Conservation (phyloP, 2,888 invertebrate species). For the Synergus umbraculus region DNA sequence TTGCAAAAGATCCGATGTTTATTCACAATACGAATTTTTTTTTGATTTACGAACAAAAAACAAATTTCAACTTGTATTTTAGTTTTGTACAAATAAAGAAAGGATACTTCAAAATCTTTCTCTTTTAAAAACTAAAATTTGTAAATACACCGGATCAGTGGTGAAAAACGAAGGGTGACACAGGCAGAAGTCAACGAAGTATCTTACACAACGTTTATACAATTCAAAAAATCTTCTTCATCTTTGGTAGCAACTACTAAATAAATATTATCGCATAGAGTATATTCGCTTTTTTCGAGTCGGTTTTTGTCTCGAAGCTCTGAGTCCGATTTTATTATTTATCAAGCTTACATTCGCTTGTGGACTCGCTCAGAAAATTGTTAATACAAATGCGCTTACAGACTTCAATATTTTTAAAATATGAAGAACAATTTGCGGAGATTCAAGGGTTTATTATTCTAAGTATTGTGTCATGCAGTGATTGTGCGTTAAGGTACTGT, state of each 20-base stretch:
- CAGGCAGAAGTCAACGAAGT: slow-evolving; percentile 48
- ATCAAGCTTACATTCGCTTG: slow-evolving; percentile 15
- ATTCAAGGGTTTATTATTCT: slow-evolving; percentile 13
- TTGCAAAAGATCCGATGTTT: background rate
- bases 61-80: background rate
- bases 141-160: background rate
- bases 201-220: slow-evolving; percentile 54
- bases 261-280: slow-evolving; percentile 72
- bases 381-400: slow-evolving; percentile 17
- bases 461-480: slow-evolving; percentile 35
- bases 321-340: slow-evolving; percentile 4
- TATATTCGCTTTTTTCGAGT: slow-evolving; percentile 44
- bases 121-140: background rate
- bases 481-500: slow-evolving; percentile 31
- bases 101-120: background rate
- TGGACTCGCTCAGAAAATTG: background rate
- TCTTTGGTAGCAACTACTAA: slow-evolving; percentile 77
- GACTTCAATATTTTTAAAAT: slow-evolving; percentile 10
- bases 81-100: slow-evolving; percentile 1
- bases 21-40: background rate
- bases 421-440: slow-evolving; percentile 27
- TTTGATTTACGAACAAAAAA: background rate
- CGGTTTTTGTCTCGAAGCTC: slow-evolving; percentile 28
- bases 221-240: slow-evolving; percentile 52
- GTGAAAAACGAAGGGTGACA: slow-evolving; percentile 38